Conservation (phyloP, 2,797 vertebrate genomes). For the Rhinella marina region DNA sequence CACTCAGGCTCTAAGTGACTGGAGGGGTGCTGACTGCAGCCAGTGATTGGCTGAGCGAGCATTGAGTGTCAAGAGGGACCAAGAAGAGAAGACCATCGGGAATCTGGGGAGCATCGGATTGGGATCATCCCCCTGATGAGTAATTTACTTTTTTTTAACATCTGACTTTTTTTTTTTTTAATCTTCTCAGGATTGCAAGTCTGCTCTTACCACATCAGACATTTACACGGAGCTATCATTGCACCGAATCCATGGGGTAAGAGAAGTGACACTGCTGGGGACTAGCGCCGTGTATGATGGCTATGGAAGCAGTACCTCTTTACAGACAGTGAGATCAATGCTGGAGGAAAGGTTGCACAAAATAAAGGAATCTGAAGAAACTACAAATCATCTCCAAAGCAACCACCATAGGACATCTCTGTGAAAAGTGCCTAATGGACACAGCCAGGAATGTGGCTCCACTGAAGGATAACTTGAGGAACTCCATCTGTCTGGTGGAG, state of each 20-base stretch:
- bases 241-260: constrained; percentile 68
- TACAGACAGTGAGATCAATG: constrained; percentile 81
- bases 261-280: constrained; percentile 82
- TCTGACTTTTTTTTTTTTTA: too few species aligned
- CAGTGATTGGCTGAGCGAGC: too few species aligned
- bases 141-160: too few species aligned
- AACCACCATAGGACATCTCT: background rate
- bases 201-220: constrained; percentile 77
- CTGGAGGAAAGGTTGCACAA: constrained; percentile 67
- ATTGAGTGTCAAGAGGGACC: too few species aligned
- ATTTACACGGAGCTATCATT: constrained; percentile 82
- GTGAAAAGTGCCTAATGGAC: constrained; percentile 10
- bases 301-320: constrained; percentile 70
- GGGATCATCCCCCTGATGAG: too few species aligned
- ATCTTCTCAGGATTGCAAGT: constrained; percentile 77
- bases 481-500: background rate
- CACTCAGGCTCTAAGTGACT: too few species aligned
- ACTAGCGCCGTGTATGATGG: constrained; percentile 78
- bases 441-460: background rate
- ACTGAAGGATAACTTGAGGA: background rate
- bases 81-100: too few species aligned
- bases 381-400: background rate
- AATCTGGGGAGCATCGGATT: too few species aligned
- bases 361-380: background rate
- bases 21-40: too few species aligned